Evolutionary conservation across 1,140 invertebrate species (phyloP), one percentile per base, ranked within the genome.

Genomic region (Procambarus clarkii): DNA sequence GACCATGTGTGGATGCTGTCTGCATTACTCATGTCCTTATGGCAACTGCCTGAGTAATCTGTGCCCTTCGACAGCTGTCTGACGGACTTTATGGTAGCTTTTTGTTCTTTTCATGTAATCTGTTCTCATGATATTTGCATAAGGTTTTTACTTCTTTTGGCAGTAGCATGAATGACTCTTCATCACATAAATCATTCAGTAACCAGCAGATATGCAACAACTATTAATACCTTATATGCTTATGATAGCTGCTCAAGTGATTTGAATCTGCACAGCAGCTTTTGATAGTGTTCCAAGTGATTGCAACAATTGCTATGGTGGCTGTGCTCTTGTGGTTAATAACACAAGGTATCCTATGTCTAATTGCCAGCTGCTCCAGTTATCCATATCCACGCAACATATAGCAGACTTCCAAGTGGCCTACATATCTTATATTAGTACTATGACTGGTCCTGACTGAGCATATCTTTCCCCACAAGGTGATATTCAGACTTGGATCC

Each of bases 401-500:
- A 58, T 64, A 9, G 3, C 18, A 64, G 60, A 3, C 21, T 7
- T 18, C 60, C 60, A 64, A 64, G 60, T 64, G 60, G 18, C 15
- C 21, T 69, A 69, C 2, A 69, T 69, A 69, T 15, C 3, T 69
- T 1, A 2, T 24, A 7, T n/a, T 7, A 0, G 8, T n/a, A 74
- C 24, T 0, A 74, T 24, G 24, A 74, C 69, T 74, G 69, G n/a
- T 21, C 18, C n/a, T 74, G 5, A 74, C n/a, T 64, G 15, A 74
- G 21, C 5, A 24, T 3, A 74, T 91, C 44, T 64, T 71, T n/a
- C 13, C 34, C 71, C 71, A 50, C 34, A 79, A 93, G 92, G 92
- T 93, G 11, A 93, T 93, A 82, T 93, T 93, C 78, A 82, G 92
- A 69, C 90, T 93, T 46, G 92, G 92, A 0, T 93, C 92, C 5